Evolutionary conservation across 2,888 invertebrate species (phyloP).

Genomic region (Octodonta nipae): DNA sequence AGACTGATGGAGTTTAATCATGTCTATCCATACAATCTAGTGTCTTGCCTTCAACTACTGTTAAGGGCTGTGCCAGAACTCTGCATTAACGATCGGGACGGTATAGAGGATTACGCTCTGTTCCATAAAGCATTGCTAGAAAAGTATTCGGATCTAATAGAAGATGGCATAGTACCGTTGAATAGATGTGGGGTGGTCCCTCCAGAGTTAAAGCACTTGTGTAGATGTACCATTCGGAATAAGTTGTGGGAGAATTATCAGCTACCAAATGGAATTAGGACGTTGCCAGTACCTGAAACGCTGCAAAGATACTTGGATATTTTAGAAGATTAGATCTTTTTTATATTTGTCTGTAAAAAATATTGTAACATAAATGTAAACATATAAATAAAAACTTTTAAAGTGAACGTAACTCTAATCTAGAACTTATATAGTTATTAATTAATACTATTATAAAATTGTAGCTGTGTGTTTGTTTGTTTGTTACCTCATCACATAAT

Average conservation of each 20-base stretch:
- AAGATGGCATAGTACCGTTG: conserved; percentile 46
- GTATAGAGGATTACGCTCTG: conserved; percentile 5
- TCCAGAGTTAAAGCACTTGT: conserved; percentile 62
- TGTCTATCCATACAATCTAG: conserved; percentile 54
- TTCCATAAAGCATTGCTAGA: conserved; percentile 17
- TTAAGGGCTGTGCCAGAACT: conserved; percentile 51
- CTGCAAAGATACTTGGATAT: conserved; percentile 62
- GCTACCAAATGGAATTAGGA: conserved; percentile 59
- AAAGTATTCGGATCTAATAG: conserved; percentile 40
- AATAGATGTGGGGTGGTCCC: conserved; percentile 45
- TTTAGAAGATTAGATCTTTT: conserved; percentile 45
- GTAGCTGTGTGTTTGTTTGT: too few species aligned
- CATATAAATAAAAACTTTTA: too few species aligned
- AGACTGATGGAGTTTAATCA: conserved; percentile 34
- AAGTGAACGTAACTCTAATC: neutral
- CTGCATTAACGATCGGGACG: conserved; percentile 21
- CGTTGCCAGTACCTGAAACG: conserved; percentile 50
- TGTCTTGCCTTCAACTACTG: conserved; percentile 54
- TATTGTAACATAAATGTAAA: neutral
- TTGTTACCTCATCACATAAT: too few species aligned
- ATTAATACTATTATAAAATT: neutral
- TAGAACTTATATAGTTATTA: neutral
- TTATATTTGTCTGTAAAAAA: neutral
- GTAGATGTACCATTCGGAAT: conserved; percentile 56
- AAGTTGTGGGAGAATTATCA: conserved; percentile 54